Evolutionary conservation across 2,888 invertebrate species (phyloP).

Genomic region (Synergus laeviventris): DNA sequence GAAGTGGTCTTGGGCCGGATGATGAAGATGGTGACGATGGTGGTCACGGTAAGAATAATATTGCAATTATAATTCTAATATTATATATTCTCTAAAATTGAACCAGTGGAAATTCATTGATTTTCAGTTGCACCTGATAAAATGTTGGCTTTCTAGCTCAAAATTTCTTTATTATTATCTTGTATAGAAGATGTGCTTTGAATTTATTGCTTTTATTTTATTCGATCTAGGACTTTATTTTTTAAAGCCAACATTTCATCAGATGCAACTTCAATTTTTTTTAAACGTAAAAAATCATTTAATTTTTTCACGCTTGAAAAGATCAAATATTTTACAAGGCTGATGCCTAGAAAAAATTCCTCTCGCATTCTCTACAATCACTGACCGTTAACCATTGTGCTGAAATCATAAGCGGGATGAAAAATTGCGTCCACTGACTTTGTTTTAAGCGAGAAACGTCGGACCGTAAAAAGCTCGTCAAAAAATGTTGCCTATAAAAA

Average conservation of each 20-base stretch:
- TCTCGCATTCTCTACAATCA: conserved; percentile 5
- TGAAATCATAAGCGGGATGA: conserved; percentile 19
- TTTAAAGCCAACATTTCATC: no score
- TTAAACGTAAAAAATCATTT: neutral
- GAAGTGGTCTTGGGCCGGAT: conserved; percentile 90
- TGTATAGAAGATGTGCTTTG: no score
- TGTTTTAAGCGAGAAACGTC: conserved; percentile 26
- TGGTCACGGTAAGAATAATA: conserved; percentile 59
- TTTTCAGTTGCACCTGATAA: no score
- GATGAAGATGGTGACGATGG: conserved; percentile 83
- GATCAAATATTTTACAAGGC: conserved; percentile 17
- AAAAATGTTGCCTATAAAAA: conserved; percentile 23
- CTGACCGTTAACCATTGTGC: conserved; percentile 31
- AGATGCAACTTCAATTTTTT: neutral
- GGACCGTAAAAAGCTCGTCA: conserved; percentile 3
- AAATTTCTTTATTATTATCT: no score
- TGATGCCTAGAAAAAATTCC: conserved; percentile 7
- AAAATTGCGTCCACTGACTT: conserved; percentile 25
- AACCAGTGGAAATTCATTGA: no score
- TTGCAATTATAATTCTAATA: no score
- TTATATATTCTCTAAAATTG: no score
- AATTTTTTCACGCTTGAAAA: conserved; percentile 9
- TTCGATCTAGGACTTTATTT: no score
- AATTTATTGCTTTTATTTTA: no score
- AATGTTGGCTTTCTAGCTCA: no score